Evolutionary conservation across 2,797 vertebrate species (phyloP).

Genomic region (Cryptoblepharus egeriae): DNA sequence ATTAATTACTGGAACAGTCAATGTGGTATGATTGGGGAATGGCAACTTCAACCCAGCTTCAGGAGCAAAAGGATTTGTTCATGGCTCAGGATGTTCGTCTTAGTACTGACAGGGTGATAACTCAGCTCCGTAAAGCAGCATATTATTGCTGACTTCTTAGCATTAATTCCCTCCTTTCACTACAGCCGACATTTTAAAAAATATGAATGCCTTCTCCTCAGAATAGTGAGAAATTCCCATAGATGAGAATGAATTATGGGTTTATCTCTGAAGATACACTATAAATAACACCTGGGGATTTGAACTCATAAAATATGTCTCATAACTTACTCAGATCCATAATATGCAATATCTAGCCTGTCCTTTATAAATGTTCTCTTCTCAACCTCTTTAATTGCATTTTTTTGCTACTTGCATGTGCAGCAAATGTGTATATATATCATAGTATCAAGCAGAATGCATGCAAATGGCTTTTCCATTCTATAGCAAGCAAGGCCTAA

Average conservation of each 20-base stretch:
- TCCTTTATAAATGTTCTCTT: slow-evolving; percentile 24
- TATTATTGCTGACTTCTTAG: slow-evolving; percentile 62
- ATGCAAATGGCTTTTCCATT: background rate
- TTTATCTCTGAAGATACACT: slow-evolving; percentile 62
- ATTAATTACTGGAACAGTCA: slow-evolving; percentile 49
- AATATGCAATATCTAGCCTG: slow-evolving; percentile 23
- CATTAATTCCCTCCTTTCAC: slow-evolving; percentile 57
- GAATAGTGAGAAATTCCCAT: slow-evolving; percentile 37
- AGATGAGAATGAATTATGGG: slow-evolving; percentile 64
- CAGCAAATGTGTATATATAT: background rate
- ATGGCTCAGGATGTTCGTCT: slow-evolving; percentile 52
- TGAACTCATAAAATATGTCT: slow-evolving; percentile 68
- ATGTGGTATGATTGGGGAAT: slow-evolving; percentile 21
- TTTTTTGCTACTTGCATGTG: background rate
- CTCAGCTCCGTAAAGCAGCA: slow-evolving; percentile 60
- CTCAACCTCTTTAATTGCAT: slow-evolving; percentile 11
- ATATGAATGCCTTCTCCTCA: slow-evolving; percentile 56
- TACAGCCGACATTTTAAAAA: slow-evolving; percentile 50
- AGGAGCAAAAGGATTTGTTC: slow-evolving; percentile 66
- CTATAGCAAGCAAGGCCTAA: background rate
- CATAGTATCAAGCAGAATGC: background rate
- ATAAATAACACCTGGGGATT: slow-evolving; percentile 61
- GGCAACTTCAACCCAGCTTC: slow-evolving; percentile 29
- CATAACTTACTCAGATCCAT: slow-evolving; percentile 27
- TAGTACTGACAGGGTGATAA: slow-evolving; percentile 44